Evolutionary conservation across 2,888 invertebrate species (phyloP).

Genomic region (Drosophila fulvimacula): DNA sequence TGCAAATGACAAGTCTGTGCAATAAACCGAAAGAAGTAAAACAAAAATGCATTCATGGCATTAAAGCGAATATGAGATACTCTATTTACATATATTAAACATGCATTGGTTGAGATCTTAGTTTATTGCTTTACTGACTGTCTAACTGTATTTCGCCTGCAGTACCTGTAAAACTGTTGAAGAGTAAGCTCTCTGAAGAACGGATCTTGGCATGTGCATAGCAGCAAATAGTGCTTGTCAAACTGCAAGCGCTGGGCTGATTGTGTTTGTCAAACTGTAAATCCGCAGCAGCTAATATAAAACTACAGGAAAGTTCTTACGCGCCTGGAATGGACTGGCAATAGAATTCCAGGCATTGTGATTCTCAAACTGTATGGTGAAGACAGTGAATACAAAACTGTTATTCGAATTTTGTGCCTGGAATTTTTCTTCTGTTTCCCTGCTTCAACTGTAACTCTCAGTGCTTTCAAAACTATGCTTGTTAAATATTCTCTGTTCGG

Average conservation of each 20-base stretch:
- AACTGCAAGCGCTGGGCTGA: too few species aligned
- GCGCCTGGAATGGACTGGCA: background rate
- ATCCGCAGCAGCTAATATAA: too few species aligned
- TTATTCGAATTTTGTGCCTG: background rate
- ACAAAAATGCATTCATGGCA: background rate
- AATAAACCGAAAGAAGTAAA: slow-evolving; percentile 5
- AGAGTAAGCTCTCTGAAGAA: too few species aligned
- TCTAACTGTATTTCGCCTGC: background rate
- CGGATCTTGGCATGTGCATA: background rate
- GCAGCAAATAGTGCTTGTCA: background rate
- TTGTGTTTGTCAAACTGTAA: too few species aligned
- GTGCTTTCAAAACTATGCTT: background rate
- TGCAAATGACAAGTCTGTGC: slow-evolving; percentile 9
- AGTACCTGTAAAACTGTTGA: background rate
- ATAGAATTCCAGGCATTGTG: background rate
- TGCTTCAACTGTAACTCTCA: background rate
- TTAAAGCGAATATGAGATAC: background rate
- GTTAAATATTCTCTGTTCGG: too few species aligned
- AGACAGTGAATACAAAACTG: background rate
- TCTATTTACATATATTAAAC: background rate
- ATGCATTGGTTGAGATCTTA: background rate
- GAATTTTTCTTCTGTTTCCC: too few species aligned
- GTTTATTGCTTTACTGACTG: background rate
- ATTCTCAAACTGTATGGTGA: background rate
- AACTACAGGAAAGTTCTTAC: too few species aligned